Evolutionary conservation across 1,140 invertebrate species (phyloP).

Genomic region (Popillia japonica): DNA sequence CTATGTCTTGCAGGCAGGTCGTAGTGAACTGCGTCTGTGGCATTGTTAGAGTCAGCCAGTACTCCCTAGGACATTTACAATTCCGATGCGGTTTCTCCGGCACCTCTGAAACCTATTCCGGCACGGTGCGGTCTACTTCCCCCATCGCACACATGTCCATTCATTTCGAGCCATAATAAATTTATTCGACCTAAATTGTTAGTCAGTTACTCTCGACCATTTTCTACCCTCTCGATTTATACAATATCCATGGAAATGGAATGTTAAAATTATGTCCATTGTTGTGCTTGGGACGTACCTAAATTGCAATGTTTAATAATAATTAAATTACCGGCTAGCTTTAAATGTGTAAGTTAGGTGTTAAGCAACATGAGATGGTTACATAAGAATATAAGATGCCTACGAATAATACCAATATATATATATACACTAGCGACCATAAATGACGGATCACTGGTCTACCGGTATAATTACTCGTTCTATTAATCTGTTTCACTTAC

Average conservation of each 20-base stretch:
- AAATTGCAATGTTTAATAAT: slow-evolving; percentile 24
- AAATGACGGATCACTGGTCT: too few relatives aligned
- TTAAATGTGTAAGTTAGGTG: too few relatives aligned
- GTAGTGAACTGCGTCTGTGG: neutral
- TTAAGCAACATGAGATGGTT: too few relatives aligned
- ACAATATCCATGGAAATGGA: slow-evolving; percentile 35
- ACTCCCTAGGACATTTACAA: slow-evolving; percentile 22
- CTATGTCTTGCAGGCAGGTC: neutral
- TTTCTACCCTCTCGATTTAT: slow-evolving; percentile 7
- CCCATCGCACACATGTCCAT: slow-evolving; percentile 28
- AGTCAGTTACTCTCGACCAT: slow-evolving; percentile 22
- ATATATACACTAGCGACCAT: too few relatives aligned
- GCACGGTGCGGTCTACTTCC: slow-evolving; percentile 10
- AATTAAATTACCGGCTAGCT: slow-evolving; percentile 6
- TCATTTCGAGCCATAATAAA: slow-evolving; percentile 23
- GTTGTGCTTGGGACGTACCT: neutral
- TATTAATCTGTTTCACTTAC: too few relatives aligned
- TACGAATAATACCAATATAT: too few relatives aligned
- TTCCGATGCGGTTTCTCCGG: slow-evolving; percentile 33
- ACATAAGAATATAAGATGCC: too few relatives aligned
- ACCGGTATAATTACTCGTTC: too few relatives aligned
- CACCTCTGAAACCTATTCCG: slow-evolving; percentile 18
- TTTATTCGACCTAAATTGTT: slow-evolving; percentile 34
- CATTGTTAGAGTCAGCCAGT: neutral
- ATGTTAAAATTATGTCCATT: slow-evolving; percentile 26